Evolutionary conservation across 2,797 vertebrate species (phyloP), one percentile per base, ranked within the genome.

Genomic region (Meriones psammophilus): DNA sequence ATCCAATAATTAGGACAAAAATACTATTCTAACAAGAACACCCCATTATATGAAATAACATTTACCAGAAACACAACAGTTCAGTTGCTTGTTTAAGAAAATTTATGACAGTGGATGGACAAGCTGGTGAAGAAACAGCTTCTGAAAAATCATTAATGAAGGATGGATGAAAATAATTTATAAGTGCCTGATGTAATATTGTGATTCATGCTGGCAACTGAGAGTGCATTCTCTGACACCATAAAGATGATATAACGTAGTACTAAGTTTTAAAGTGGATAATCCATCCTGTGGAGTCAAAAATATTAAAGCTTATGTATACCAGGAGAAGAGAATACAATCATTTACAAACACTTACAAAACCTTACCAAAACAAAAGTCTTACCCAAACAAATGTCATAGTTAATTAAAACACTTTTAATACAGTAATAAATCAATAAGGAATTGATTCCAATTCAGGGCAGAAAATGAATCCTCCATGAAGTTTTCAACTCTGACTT

Each of bases 401-500:
- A 60, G 42, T 88, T 94, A 77, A 89, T 78, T 78, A 94, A 91
- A 88, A 73, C n/a, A 77, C 74, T 95, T 97, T 96, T 93, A 94
- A 93, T 94, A 79, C 18, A 88, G 2, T 91, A 91, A 24, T 56
- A 94, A 94, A 24, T 89, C 89, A 97, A 8, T 54, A 88, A 80
- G 30, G 39, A 84, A 94, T 24, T 62, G 60, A 95, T 93, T 78
- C 84, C 87, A 64, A 96, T 83, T 96, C 60, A 92, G 60, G 80
- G 91, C 13, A 96, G 89, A 96, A 96, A 90, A 95, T 13, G 68
- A 62, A 50, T 92, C 76, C 86, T 95, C 86, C 87, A 60, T 18
- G 96, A 95, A 96, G 96, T 76, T 94, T 86, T 92, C 93, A 93
- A 93, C 95, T 69, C 92, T 73, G 74, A 73, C 80, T 90, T 92